Base-by-base conservation (phyloP, 2,797 vertebrate species). In the Gymnoscopelus braueri region DNA sequence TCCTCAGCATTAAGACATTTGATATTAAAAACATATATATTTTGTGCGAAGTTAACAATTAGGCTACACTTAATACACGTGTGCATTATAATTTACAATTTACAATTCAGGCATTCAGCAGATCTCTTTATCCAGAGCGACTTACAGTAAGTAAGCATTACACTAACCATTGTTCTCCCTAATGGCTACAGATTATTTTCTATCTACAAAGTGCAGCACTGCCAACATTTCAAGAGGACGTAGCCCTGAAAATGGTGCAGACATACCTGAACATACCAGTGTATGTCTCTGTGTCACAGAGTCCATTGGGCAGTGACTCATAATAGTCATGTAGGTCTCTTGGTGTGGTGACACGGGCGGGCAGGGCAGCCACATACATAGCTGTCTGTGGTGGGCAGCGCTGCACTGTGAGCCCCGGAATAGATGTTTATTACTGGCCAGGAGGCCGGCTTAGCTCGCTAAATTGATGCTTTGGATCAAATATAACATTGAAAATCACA, bases 381-480 rank as follows among this genome's bases (percentile, higher is more conserved):
- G 80, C 84, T 88, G 81, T 67, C 75, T 90, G 91, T 67, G 87
- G 91, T 84, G 70, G 80, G 53, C 69, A 66, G 73, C 77, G 63
- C 74, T 82, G 84, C 81, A 78, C 70, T 68, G 84, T 83, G 75
- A 83, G 84, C 75, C 78, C 88, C 84, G 84, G 84, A 92, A 92
- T 91, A 92, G 89, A 89, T 67, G 84, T 89, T 92, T 91, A 93
- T 92, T 90, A 90, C 89, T 90, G 85, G 88, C 89, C 85, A 87
- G 80, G 82, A 89, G 89, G 86, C 72, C 63, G 90, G 84, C 82
- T 77, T 79, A 77, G 79, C 84, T 86, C 74, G 78, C 77, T 74
- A 92, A 92, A 91, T 91, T 89, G 90, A 88, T 90, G 77, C 88
- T 79, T 84, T 90, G 86, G 71, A 88, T 77, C 88, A 89, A 93